Base-by-base conservation (phyloP, 2,113 vertebrate species). In the Trinectes maculatus region DNA sequence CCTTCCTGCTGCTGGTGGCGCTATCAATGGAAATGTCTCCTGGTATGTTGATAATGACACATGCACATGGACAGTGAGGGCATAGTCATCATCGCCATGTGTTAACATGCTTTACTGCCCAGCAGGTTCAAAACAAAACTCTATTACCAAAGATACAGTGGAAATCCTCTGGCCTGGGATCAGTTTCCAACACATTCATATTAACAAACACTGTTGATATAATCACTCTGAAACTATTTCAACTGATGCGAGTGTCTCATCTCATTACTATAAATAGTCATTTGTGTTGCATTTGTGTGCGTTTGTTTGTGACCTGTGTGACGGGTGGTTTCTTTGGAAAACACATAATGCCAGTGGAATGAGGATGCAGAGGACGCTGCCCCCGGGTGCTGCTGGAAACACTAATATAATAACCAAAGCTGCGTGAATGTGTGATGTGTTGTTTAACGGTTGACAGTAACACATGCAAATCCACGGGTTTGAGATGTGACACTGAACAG, bases 231-330 rank as follows among this genome's bases (percentile, higher is more conserved):
- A 63, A 63, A 39, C 9, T 62, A 44, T 51, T 68, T 39, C 33
- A 55, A n/a, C 16, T 26, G 37, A 39, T 46, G 31, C 26, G 68
- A 25, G 40, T 2, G 33, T 21, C 46, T 54, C 43, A 69, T 62
- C 52, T 65, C 22, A 22, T 64, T 36, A 74, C 68, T 77, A 64
- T 81, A 72, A 63, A 77, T 54, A 80, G 77, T 75, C 46, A 73
- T 72, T 26, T 48, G 18, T 43, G 62, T 61, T 65, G 47, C 65
- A 11, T 15, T 21, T 67, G 61, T 53, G n/a, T n/a, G n/a, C n/a
- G n/a, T n/a, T n/a, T n/a, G n/a, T n/a, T n/a, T n/a, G n/a, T 62
- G 52, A 60, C 55, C 25, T 34, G 44, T 26, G 47, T 49, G 52
- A 46, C 53, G 48, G 66, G 7, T 18, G 44, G 66, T 52, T 77